Base-by-base conservation (phyloP, 64 coral and sea anemone genomes). In the Actinia equina region DNA sequence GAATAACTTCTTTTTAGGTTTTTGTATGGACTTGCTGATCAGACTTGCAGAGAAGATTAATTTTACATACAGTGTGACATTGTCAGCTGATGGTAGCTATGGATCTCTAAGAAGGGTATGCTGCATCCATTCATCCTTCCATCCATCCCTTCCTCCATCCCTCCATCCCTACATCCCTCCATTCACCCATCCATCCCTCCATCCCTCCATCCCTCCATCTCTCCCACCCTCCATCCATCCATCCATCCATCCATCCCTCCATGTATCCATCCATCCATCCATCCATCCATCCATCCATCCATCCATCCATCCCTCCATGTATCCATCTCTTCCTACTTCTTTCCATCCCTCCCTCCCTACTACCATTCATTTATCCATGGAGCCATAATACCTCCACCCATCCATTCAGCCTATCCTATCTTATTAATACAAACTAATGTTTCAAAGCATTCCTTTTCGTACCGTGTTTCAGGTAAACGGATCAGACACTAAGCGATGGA, bases 1-100 rank as follows among this genome's bases (percentile, higher is more conserved):
- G n/a, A n/a, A n/a, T n/a, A n/a, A n/a, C n/a, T 26, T 70, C 15
- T 2, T 19, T 19, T 51, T 41, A 99, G 97, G 97, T 1, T 99
- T 99, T 86, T 99, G 97, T 62, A 99, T 99, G 79, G 97, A 94
- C 77, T 86, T 99, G 11, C 87, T 99, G 25, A 85, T 71, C 52
- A 83, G 88, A 57, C 90, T 99, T 9, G 90, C 79, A 44, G 88
- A 95, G 76, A 99, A 99, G 43, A 85, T 99, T 2, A 99, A 99
- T 64, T 99, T 99, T 51, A 91, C 93, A 0, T 99, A 82, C 78
- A 87, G 89, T 19, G 86, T 99, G n/a, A 87, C 90, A 58, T 79
- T 99, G 57, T 99, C 97, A 3, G 87, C 88, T 44, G 97, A 99
- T 77, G 97, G 97, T 1, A 94, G 91, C 43, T 99, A 95, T 74